Evolutionary conservation across 2,888 invertebrate species (phyloP).

Genomic region (Nemotelus pantherinus): DNA sequence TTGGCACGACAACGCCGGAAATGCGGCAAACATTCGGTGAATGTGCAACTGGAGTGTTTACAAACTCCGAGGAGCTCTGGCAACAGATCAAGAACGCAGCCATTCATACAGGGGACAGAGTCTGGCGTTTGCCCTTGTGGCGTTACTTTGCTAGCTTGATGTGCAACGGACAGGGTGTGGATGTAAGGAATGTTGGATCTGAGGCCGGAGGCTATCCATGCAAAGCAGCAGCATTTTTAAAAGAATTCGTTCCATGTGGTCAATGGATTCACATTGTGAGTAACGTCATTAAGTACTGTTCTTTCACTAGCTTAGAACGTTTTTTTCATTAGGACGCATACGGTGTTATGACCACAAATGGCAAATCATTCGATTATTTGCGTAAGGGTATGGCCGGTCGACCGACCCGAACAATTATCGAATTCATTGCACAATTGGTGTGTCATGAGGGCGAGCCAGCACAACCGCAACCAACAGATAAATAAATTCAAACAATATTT

Average conservation of each 20-base stretch:
- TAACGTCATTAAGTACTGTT: slow-evolving; percentile 23
- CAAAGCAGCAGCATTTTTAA: slow-evolving; percentile 81
- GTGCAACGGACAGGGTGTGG: slow-evolving; percentile 65
- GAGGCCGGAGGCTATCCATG: slow-evolving; percentile 70
- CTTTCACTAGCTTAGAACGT: background rate
- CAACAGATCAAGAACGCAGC: slow-evolving; percentile 74
- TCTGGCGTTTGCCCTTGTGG: slow-evolving; percentile 88
- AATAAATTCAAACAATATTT: background rate
- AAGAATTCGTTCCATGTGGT: slow-evolving; percentile 74
- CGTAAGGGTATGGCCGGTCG: slow-evolving; percentile 77
- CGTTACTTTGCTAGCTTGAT: slow-evolving; percentile 74
- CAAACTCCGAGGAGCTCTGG: slow-evolving; percentile 77
- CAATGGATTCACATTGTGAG: slow-evolving; percentile 80
- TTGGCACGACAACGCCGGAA: slow-evolving; percentile 80
- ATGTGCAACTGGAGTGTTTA: slow-evolving; percentile 77
- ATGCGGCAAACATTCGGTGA: slow-evolving; percentile 71
- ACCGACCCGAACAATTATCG: slow-evolving; percentile 80
- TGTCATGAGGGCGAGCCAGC: slow-evolving; percentile 56
- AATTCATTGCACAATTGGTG: slow-evolving; percentile 72
- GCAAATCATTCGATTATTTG: slow-evolving; percentile 71
- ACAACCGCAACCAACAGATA: background rate
- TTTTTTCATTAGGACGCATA: slow-evolving; percentile 69
- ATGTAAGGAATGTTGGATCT: slow-evolving; percentile 69
- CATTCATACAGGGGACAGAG: slow-evolving; percentile 77
- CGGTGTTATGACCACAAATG: slow-evolving; percentile 77